phyloP scores from a whole-genome alignment of 1,140 invertebrate species.

The Dysdera silvatica region DNA sequence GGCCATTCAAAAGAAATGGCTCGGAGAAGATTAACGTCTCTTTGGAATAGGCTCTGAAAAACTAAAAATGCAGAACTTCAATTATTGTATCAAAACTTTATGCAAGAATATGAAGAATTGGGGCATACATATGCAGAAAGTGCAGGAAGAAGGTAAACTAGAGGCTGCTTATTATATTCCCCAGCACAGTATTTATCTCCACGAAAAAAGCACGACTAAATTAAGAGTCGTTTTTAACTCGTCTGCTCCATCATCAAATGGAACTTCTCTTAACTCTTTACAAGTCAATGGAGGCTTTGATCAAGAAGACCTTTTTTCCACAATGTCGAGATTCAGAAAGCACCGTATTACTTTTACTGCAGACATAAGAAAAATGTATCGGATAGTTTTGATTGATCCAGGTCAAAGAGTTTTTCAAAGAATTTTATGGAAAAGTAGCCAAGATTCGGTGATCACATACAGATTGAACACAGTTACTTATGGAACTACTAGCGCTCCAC shows the following conservation, averaged over 20 bases:
- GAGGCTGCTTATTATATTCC: neutral
- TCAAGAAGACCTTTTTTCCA: slow-evolving; percentile 30
- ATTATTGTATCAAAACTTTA: too few species aligned
- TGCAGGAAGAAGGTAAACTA: neutral
- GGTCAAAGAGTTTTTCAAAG: slow-evolving; percentile 30
- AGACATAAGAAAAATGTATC: slow-evolving; percentile 41
- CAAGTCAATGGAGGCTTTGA: neutral
- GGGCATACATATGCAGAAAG: too few species aligned
- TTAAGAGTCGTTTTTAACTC: neutral
- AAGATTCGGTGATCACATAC: neutral
- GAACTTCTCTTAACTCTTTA: neutral
- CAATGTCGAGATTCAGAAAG: slow-evolving; percentile 33
- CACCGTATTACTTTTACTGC: slow-evolving; percentile 35
- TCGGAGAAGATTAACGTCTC: too few species aligned
- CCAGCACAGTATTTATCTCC: neutral
- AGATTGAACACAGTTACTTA: slow-evolving; percentile 6
- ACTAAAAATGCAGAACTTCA: too few species aligned
- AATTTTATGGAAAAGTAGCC: slow-evolving; percentile 7
- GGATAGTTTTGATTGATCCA: neutral
- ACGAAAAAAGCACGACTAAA: neutral
- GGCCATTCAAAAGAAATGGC: too few species aligned
- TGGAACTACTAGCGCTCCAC: slow-evolving; percentile 34
- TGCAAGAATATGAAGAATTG: too few species aligned
- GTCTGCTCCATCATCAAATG: neutral
- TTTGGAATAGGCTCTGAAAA: too few species aligned